Percentiles rank a stretch among this genome's conserved stretches.
These are phyloP conservation scores for Paratilapia polleni DNA, from an alignment of 2,113 vertebrate genomes.

Conservation along the genomic window DNA sequence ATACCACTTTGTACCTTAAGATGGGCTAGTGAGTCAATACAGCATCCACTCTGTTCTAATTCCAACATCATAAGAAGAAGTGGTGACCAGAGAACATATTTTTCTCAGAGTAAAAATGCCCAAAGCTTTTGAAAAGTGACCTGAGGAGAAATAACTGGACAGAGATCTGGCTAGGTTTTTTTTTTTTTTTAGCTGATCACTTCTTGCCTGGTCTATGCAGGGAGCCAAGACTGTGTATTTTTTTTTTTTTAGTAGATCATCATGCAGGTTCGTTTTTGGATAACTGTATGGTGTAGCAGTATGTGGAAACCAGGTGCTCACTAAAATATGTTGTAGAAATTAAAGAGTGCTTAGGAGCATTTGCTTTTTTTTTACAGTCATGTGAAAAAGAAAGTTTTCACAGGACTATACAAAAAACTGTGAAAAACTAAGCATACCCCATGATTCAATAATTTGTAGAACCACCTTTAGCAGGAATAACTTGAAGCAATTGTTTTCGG, in stretches of 20 bases:
- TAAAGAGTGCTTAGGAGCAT: not conserved
- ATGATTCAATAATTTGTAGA: no score
- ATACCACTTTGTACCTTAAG: not conserved
- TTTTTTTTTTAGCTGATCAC: not conserved
- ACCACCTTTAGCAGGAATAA: not conserved
- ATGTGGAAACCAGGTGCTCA: not conserved
- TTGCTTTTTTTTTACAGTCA: no score
- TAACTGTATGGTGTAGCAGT: not conserved
- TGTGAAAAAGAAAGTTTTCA: no score
- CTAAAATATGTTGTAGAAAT: not conserved
- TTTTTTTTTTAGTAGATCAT: no score
- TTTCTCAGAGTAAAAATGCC: not conserved
- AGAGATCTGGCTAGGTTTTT: not conserved
- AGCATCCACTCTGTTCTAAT: not conserved
- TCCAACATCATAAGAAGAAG: not conserved
- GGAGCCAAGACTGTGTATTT: not conserved
- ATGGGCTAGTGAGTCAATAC: not conserved
- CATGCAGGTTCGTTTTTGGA: no score
- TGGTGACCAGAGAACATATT: not conserved
- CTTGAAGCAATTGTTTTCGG: not conserved
- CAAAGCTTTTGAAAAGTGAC: not conserved
- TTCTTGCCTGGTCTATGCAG: not conserved
- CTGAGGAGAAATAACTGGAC: not conserved
- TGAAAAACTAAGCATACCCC: no score
- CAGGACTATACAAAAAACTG: no score